phyloP scores from a whole-genome alignment of 2,888 invertebrate genomes.

The Polydrusus cervinus region DNA sequence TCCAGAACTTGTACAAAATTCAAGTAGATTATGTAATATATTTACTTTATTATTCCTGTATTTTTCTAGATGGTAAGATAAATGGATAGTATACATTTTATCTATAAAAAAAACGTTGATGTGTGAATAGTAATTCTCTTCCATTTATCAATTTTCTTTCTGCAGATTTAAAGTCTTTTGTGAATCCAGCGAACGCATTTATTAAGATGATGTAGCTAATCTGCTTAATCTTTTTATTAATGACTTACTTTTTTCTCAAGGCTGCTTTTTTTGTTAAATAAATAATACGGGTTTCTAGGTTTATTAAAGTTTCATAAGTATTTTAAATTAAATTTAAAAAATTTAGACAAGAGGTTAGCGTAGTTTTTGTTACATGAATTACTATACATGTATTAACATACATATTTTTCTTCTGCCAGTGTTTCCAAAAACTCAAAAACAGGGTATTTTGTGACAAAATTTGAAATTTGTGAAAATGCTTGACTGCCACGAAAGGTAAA shows the following conservation, averaged over 20 bases:
- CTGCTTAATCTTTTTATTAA: constrained; percentile 8
- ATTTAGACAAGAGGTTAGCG: too few species aligned
- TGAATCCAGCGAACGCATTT: not conserved
- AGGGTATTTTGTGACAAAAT: too few species aligned
- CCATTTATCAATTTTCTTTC: constrained; percentile 7
- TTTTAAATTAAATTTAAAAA: too few species aligned
- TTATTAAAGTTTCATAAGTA: too few species aligned
- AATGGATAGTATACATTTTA: not conserved
- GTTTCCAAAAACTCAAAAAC: too few species aligned
- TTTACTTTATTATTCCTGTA: not conserved
- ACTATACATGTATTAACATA: too few species aligned
- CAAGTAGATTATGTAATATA: too few species aligned
- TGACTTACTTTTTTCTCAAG: not conserved
- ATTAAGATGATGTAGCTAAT: not conserved
- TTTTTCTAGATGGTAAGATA: not conserved
- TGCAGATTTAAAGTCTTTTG: constrained; percentile 1
- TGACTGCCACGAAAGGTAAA: too few species aligned
- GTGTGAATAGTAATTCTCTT: not conserved
- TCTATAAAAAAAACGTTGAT: not conserved
- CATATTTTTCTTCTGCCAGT: too few species aligned
- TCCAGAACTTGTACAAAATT: too few species aligned
- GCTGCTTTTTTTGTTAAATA: not conserved
- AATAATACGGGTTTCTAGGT: not conserved
- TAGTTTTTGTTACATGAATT: too few species aligned
- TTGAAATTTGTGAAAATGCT: too few species aligned